Conservation (phyloP, 2,797 vertebrate genomes). For the Muscicapa comitata region DNA sequence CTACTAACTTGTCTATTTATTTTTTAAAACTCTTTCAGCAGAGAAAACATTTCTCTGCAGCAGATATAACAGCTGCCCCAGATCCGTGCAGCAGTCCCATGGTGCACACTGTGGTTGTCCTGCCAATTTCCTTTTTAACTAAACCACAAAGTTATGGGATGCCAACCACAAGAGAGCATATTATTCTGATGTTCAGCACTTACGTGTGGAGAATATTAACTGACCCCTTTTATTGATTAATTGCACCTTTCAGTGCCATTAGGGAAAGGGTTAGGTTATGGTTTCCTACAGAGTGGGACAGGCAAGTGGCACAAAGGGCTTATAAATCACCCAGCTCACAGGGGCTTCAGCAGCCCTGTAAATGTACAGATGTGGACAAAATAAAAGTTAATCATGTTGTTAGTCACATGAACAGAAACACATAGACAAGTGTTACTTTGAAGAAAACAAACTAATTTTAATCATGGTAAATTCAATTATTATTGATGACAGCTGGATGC, state of each 20-base stretch:
- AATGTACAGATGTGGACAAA: slow-evolving; percentile 8
- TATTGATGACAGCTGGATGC: not conserved
- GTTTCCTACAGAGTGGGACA: slow-evolving; percentile 20
- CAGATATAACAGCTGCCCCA: slow-evolving; percentile 32
- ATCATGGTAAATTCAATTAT: not conserved
- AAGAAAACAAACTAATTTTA: not conserved
- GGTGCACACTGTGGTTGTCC: not conserved
- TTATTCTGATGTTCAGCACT: slow-evolving; percentile 14
- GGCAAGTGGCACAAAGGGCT: slow-evolving; percentile 10
- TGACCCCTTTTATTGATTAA: slow-evolving; percentile 43
- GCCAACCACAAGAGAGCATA: slow-evolving; percentile 23
- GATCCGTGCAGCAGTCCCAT: not conserved
- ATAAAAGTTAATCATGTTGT: not conserved
- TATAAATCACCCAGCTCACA: slow-evolving; percentile 29
- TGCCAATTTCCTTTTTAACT: slow-evolving; percentile 64
- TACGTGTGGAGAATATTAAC: slow-evolving; percentile 56
- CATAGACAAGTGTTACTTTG: not conserved
- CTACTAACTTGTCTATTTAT: slow-evolving; percentile 45
- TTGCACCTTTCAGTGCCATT: not conserved
- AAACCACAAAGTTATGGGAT: slow-evolving; percentile 56
- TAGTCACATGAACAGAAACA: not conserved
- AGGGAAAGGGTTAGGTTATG: slow-evolving; percentile 14
- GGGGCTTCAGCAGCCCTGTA: not conserved
- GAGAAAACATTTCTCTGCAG: slow-evolving; percentile 44
- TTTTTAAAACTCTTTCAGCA: slow-evolving; percentile 48